Conservation (phyloP, 2,113 vertebrate genomes). For the Mesoclemmys tuberculata region DNA sequence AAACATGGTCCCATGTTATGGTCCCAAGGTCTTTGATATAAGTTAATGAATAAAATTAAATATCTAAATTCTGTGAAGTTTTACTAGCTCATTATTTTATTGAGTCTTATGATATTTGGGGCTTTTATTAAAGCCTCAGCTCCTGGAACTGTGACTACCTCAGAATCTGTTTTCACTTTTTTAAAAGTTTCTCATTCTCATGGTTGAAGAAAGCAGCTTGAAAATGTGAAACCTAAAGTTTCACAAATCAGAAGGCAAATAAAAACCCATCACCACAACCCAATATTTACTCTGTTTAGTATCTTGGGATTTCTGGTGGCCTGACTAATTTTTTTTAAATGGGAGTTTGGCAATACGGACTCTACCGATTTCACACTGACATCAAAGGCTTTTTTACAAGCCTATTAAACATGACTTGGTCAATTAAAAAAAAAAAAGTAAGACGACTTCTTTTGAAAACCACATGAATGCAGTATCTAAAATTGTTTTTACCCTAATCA, state of each 20-base stretch:
- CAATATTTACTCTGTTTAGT: neutral
- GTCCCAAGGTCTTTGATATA: neutral
- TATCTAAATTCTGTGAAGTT: neutral
- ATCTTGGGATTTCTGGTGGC: neutral
- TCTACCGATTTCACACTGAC: neutral
- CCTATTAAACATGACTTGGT: neutral
- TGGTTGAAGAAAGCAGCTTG: neutral
- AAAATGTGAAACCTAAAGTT: neutral
- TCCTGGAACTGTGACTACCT: neutral
- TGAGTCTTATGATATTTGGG: neutral
- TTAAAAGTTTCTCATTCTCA: neutral
- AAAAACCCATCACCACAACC: neutral
- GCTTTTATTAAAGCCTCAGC: neutral
- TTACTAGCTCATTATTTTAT: neutral
- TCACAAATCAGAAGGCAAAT: neutral
- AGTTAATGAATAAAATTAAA: neutral
- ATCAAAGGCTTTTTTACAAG: neutral
- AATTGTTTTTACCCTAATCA: neutral
- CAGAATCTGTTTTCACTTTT: neutral
- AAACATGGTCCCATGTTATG: neutral
- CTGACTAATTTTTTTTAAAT: neutral
- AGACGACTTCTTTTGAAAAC: neutral
- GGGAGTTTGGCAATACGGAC: neutral
- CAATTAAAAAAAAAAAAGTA: neutral
- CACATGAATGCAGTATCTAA: neutral